Conservation (phyloP, 2,797 vertebrate species). For the Girardinus metallicus region DNA sequence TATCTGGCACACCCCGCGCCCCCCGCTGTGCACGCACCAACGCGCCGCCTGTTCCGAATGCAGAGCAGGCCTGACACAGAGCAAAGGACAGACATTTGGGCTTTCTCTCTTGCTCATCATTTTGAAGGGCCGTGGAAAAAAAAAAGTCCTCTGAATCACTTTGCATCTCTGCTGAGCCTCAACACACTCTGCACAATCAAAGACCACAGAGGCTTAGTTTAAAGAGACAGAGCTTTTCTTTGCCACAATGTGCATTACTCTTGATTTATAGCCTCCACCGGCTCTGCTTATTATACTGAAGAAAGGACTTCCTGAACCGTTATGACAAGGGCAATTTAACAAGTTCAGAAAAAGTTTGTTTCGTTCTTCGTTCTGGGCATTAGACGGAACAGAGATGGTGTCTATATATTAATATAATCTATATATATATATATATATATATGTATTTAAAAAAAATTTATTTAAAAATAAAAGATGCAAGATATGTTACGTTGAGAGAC, state of each 20-base stretch:
- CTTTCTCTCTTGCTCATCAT: constrained; percentile 55
- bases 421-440: too few species aligned
- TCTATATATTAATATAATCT: background rate
- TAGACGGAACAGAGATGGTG: constrained; percentile 32
- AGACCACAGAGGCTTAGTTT: constrained; percentile 41
- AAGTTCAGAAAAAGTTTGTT: constrained; percentile 58
- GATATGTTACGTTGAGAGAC: too few species aligned
- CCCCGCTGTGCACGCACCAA: constrained; percentile 4
- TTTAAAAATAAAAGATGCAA: too few species aligned
- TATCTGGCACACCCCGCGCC: constrained; percentile 20
- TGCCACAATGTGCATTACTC: constrained; percentile 21
- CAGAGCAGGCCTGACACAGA: constrained; percentile 31
- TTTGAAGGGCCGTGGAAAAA: constrained; percentile 45
- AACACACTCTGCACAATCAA: constrained; percentile 54
- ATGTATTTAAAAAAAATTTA: background rate
- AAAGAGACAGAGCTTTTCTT: constrained; percentile 44
- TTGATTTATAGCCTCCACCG: constrained; percentile 66
- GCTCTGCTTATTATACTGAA: constrained; percentile 53
- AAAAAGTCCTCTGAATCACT: constrained; percentile 49
- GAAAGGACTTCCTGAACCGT: constrained; percentile 66
- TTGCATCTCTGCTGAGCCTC: constrained; percentile 26
- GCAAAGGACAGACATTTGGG: constrained; percentile 31
- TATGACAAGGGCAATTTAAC: constrained; percentile 74
- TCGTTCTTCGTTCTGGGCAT: constrained; percentile 25
- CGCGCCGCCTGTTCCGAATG: constrained; percentile 46